Conservation (phyloP, 2,113 vertebrate genomes). For the Origma solitaria region DNA sequence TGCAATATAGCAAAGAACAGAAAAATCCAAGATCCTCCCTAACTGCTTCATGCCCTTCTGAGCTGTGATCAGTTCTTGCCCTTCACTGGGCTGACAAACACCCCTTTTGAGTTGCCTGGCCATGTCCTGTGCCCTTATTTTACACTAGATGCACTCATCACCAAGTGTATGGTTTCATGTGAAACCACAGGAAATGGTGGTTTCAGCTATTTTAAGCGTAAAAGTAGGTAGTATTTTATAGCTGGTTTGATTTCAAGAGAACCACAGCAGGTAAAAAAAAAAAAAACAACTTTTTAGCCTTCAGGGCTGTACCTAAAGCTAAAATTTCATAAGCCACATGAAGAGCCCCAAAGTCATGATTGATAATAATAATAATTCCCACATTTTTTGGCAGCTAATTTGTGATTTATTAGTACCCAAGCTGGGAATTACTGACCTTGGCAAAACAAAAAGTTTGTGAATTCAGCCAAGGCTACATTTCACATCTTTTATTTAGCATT, state of each 20-base stretch:
- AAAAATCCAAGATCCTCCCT: neutral
- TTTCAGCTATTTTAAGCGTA: constrained; percentile 22
- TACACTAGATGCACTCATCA: neutral
- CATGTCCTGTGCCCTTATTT: neutral
- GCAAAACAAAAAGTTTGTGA: neutral
- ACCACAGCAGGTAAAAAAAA: neutral
- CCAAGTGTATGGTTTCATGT: neutral
- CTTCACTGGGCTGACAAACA: neutral
- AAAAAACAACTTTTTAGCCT: neutral
- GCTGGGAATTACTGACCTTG: neutral
- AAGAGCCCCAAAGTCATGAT: neutral
- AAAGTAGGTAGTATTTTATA: neutral
- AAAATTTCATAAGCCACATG: neutral
- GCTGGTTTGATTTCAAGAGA: neutral
- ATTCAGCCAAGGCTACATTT: neutral
- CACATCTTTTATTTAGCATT: neutral
- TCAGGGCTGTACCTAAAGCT: neutral
- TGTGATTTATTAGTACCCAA: neutral
- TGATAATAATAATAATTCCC: neutral
- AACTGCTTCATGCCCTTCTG: neutral
- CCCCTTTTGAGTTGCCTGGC: neutral
- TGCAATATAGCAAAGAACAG: neutral
- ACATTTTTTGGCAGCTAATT: neutral
- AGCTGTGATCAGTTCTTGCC: neutral
- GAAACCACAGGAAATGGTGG: constrained; percentile 7